Conservation (phyloP, 1,140 invertebrate genomes). For the Pogonognathellus flavescens region DNA sequence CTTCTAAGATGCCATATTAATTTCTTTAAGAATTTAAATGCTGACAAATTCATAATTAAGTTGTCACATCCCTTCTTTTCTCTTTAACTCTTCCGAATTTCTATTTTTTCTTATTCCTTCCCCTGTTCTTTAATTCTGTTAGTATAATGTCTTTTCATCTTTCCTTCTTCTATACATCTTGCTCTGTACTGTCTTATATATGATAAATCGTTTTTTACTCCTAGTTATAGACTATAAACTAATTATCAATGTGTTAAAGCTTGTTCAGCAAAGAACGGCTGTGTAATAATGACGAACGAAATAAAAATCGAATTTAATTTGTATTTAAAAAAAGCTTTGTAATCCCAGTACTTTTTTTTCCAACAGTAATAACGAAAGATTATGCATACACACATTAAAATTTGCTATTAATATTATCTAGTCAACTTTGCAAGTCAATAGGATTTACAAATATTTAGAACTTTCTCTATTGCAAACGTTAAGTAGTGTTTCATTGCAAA, state of each 20-base stretch:
- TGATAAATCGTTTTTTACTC: constrained; percentile 40
- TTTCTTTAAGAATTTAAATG: neutral
- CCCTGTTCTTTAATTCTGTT: neutral
- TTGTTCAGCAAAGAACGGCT: constrained; percentile 15
- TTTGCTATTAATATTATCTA: too few relatives aligned
- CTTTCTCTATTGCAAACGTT: too few relatives aligned
- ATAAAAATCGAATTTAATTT: constrained; percentile 48
- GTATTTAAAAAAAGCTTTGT: neutral
- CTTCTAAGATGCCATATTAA: constrained; percentile 35
- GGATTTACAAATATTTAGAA: too few relatives aligned
- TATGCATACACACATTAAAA: neutral
- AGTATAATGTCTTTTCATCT: neutral
- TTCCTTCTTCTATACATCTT: constrained; percentile 11
- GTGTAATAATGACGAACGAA: constrained; percentile 30
- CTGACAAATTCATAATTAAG: neutral
- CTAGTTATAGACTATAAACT: constrained; percentile 20
- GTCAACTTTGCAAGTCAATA: too few relatives aligned
- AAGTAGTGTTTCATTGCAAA: too few relatives aligned
- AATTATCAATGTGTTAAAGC: constrained; percentile 27
- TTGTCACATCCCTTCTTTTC: neutral
- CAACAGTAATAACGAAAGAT: neutral
- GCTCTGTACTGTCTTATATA: neutral
- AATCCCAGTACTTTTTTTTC: neutral
- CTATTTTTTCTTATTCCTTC: neutral
- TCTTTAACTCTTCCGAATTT: neutral